Evolutionary conservation across 2,888 invertebrate genomes (phyloP), one percentile per base, ranked within the genome.

Genomic region (Drosophila colorata): DNA sequence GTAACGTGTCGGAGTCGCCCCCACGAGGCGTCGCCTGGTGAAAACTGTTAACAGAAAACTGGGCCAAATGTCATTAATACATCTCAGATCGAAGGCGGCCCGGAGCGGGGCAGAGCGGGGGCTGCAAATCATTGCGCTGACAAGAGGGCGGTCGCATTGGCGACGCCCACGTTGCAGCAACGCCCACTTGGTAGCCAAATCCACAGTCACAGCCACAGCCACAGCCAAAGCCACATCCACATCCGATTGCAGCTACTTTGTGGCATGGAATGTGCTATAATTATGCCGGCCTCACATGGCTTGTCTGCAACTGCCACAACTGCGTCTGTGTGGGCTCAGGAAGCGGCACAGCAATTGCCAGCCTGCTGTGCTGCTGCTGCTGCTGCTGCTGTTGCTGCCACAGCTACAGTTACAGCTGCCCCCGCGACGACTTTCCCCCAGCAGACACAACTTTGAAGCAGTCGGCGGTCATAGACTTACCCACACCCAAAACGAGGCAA

Each of bases 51-150:
- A 60, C n/a, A 13, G 11, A 59, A 85, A 87, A 85, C 83, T 85
- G 67, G 85, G 88, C 77, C 85, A 85, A 85, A 86, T 85, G 87
- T 86, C 85, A 85, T 86, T 87, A 87, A 85, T 84, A 87, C 86
- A 79, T 83, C 86, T 80, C 66, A 63, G 76, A 70, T 78, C 68
- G 79, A 74, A 74, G 76, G 76, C 76, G 61, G 59, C 44, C 8
- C 25, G 25, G 25, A 7, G 1, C 28, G 28, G 9, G 9, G 2
- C 28, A 9, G 8, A 41, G 28, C 25, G 49, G 6, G 16, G 40
- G 11, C 40, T 49, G 74, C 64, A 71, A 71, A 70, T 61, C 72
- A 64, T 28, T 51, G 64, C 67, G 48, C 57, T 60, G 63, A 53
- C 43, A 38, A 40, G 55, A 56, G 20, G 46, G 37, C n/a, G n/a